phyloP scores from a whole-genome alignment of 2,888 invertebrate genomes.

The Cataglyphis albicans region DNA sequence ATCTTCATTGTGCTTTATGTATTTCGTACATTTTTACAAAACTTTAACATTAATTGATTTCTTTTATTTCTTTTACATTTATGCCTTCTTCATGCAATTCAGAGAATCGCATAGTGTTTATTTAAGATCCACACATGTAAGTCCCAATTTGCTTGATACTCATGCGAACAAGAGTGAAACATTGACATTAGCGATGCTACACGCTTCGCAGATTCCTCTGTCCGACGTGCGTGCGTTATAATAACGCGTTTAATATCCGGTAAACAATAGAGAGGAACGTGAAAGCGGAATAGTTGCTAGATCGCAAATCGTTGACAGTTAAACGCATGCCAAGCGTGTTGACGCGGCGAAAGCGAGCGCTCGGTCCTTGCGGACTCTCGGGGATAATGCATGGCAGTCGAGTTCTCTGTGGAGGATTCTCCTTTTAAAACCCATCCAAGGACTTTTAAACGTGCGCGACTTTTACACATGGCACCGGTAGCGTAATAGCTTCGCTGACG shows the following conservation, averaged over 20 bases:
- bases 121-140: conserved; percentile 17
- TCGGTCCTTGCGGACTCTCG: conserved; percentile 39
- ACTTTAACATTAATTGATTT: not conserved
- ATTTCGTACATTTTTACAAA: not conserved
- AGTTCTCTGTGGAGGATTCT: conserved; percentile 53
- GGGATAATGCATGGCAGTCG: conserved; percentile 57
- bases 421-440: conserved; percentile 51
- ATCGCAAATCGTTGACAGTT: conserved; percentile 57
- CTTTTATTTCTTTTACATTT: not conserved
- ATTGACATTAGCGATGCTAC: conserved; percentile 28
- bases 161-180: conserved; percentile 5
- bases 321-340: conserved; percentile 63
- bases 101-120: not conserved
- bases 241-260: conserved; percentile 46
- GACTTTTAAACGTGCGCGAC: conserved; percentile 55
- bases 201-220: not conserved
- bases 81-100: not conserved
- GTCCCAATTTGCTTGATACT: not conserved
- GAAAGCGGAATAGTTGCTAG: conserved; percentile 36
- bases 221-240: conserved; percentile 4
- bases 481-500: conserved; percentile 30
- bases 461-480: conserved; percentile 57
- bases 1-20: not conserved
- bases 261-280: conserved; percentile 20
- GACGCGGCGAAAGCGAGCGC: conserved; percentile 64